Conservation (phyloP, 1,140 invertebrate species). For the Belonocnema kinseyi region DNA sequence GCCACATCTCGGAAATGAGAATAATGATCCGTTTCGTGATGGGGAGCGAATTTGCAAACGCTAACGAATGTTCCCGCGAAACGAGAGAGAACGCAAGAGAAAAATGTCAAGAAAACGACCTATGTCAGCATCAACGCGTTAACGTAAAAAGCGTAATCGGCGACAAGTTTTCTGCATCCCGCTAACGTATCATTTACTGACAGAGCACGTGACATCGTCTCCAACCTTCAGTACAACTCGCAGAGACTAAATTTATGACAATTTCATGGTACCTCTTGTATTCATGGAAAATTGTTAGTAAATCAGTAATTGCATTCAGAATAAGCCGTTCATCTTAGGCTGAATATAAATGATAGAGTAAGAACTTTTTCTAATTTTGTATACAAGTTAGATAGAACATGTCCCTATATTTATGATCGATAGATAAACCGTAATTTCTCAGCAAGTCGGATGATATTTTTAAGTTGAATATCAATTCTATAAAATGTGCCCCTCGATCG, state of each 20-base stretch:
- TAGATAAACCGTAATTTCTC: not conserved
- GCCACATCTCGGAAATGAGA: slow-evolving; percentile 7
- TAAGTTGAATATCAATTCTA: not conserved
- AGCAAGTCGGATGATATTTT: not conserved
- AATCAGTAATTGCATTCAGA: slow-evolving; percentile 23
- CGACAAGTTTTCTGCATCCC: slow-evolving; percentile 24
- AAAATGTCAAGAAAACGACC: slow-evolving; percentile 18
- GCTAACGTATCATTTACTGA: slow-evolving; percentile 29
- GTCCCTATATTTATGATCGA: too few relatives aligned
- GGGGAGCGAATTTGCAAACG: slow-evolving; percentile 21
- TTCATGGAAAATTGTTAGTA: slow-evolving; percentile 23
- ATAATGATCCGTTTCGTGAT: slow-evolving; percentile 20
- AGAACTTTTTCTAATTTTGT: not conserved
- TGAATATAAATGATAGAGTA: not conserved
- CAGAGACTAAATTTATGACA: slow-evolving; percentile 13
- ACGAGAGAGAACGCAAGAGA: slow-evolving; percentile 32
- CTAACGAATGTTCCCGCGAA: slow-evolving; percentile 15
- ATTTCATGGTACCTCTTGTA: slow-evolving; percentile 4
- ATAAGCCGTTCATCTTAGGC: not conserved
- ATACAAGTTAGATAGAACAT: not conserved
- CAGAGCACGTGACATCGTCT: not conserved
- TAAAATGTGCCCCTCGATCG: not conserved
- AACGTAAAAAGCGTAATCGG: slow-evolving; percentile 13
- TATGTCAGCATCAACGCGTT: slow-evolving; percentile 16
- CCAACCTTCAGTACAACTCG: not conserved